Base-by-base conservation (phyloP, 92 coral and sea anemone genomes). In the Pocillopora meandrina region DNA sequence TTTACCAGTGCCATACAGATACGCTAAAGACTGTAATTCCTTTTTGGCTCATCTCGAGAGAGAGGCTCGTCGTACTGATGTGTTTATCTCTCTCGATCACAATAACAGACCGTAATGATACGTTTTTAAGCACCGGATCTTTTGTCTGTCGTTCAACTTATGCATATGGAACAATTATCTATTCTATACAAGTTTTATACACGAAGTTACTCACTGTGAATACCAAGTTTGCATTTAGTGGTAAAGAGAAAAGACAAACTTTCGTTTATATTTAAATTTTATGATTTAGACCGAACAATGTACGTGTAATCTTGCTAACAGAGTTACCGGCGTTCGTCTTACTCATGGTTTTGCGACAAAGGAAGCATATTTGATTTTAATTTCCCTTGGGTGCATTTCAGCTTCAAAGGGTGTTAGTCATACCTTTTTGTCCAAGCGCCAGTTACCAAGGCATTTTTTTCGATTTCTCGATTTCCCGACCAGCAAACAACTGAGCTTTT, bases 371-470 rank as follows among this genome's bases (percentile, higher is more conserved):
- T 52, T 72, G n/a, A 47, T 23, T 71, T 71, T 18, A 26, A 42
- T 49, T 72, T 72, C 76, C 76, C 61, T 10, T 52, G 76, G 61
- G 76, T 55, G 35, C 10, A 52, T n/a, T 19, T 52, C 9, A 72
- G 15, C 33, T 61, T 15, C 20, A 42, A 70, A 34, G 7, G 74
- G 8, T 5, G 62, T 15, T 8, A 52, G 12, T 33, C 76, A 52
- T 72, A 72, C 76, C 76, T 72, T 10, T 72, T 72, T 31, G 58
- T 72, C 76, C 76, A 72, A 47, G 60, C 31, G 17, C 49, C 59
- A 55, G 17, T 35, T 31, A 35, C 36, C 36, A 34, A 49, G 5
- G 23, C 49, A 23, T 71, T 42, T 42, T 42, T 42, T 3, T 42
- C 8, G 8, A 42, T 42, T 71, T 36, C 58, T 42, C 8, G 8